Percentiles rank a stretch among this genome's conserved stretches.
phyloP scores from a whole-genome alignment of 2,113 vertebrate genomes.

The Leucopsar rothschildi region DNA sequence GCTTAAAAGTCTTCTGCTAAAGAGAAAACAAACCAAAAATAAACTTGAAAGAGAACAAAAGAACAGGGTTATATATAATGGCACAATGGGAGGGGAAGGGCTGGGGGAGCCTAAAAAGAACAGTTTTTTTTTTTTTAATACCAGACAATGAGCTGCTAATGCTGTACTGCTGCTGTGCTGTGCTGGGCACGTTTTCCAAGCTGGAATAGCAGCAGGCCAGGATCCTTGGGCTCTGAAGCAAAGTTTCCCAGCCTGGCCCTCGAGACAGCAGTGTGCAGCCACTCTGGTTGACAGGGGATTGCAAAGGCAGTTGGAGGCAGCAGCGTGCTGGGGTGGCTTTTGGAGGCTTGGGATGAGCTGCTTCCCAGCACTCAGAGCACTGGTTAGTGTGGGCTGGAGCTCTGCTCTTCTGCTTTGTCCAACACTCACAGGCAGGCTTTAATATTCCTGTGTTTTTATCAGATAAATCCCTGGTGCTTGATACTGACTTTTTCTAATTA shows the following conservation, averaged over 20 bases:
- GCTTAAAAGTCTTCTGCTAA: not conserved
- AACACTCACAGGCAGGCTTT: not conserved
- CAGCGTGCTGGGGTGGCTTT: not conserved
- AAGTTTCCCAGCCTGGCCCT: not conserved
- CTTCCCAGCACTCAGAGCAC: not conserved
- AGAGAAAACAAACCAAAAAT: constrained; percentile 25
- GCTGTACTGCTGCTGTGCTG: not conserved
- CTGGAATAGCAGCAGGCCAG: not conserved
- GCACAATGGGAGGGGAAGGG: not conserved
- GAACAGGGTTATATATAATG: not conserved
- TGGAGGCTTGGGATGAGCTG: not conserved
- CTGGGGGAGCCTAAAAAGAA: not conserved
- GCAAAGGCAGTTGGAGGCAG: not conserved
- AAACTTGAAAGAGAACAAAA: constrained; percentile 18
- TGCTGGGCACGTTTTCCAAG: not conserved
- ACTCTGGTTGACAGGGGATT: not conserved
- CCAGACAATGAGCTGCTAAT: not conserved
- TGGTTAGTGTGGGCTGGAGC: rapidly evolving
- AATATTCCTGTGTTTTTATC: not conserved
- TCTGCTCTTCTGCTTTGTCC: not conserved
- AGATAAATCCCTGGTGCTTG: not conserved
- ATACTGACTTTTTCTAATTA: not conserved
- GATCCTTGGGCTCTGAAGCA: rapidly evolving
- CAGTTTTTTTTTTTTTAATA: not conserved
- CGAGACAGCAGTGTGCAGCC: rapidly evolving